Evolutionary conservation across 2,888 invertebrate species (phyloP), one percentile per base, ranked within the genome.

Genomic region (Phengaris alcon): DNA sequence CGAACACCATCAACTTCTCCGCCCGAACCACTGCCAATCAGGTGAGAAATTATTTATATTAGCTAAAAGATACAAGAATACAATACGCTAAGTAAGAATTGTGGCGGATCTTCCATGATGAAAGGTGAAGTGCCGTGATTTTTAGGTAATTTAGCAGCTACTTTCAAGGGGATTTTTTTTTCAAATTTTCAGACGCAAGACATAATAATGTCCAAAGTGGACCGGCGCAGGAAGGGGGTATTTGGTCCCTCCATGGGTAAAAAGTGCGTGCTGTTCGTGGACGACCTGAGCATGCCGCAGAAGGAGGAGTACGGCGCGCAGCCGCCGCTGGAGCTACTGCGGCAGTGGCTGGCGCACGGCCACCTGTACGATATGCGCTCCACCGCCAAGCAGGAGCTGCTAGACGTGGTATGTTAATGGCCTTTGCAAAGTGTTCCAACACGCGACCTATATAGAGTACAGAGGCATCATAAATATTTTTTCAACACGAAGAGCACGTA

Each of bases 201-300:
- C 79, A 97, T 98, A 75, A 96, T 99, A 4, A 98, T 98, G 98
- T 96, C 97, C 0, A 98, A 98, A 88, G 93, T 99, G 70, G 99
- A 99, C 89, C 95, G 97, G 85, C 93, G 98, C 70, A 94, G 98
- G 12, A 97, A 98, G 87, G 98, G 98, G 2, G 97, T 98, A 0
- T 98, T 95, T 86, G 98, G 98, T 0, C 98, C 98, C 0, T 95
- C 97, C 0, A 96, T 98, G 95, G 98, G 98, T 0, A 98, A 98
- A 89, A 96, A 96, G 95, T 97, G 98, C 84, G 94, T 98, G 0
- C 90, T 98, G 0, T 98, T 98, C 89, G 97, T 98, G 77, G 98
- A 99, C 84, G 98, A 99, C 87, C 91, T 99, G 74, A 98, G 97
- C 82, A 97, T 98, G 97, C 98, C 98, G 0, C 96, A 97, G 79